A percentile compares a stretch with the other conserved stretches of the same genome.
Evolutionary conservation across 2,888 invertebrate species (phyloP).

Genomic region (Oligia latruncula): DNA sequence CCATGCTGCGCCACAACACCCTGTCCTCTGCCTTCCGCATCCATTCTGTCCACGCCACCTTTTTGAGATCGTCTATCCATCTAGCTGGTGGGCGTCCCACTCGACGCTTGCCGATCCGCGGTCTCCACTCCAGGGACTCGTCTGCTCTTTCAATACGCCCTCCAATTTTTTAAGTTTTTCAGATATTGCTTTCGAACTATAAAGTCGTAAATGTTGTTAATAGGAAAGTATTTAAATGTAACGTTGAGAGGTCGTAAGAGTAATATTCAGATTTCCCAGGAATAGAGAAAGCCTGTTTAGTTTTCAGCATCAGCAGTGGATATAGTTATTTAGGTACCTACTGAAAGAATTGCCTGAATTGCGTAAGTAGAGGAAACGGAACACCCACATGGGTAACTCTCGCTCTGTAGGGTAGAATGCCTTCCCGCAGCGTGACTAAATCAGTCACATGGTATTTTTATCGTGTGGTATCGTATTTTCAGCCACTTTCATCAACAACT

Average conservation of each 20-base stretch:
- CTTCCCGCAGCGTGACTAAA: not conserved
- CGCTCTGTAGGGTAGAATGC: not conserved
- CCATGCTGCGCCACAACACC: too few relatives aligned
- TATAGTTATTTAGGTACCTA: not conserved
- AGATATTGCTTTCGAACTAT: not conserved
- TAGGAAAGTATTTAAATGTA: not conserved
- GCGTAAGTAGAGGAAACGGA: not conserved
- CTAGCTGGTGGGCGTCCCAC: too few relatives aligned
- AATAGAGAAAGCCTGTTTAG: not conserved
- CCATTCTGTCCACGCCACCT: too few relatives aligned
- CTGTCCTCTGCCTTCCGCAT: too few relatives aligned
- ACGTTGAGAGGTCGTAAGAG: not conserved
- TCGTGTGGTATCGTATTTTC: not conserved
- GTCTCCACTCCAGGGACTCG: too few relatives aligned
- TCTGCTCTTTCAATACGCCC: not conserved
- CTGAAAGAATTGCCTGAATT: not conserved
- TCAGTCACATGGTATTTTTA: not conserved
- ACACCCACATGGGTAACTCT: not conserved
- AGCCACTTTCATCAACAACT: constrained; percentile 6
- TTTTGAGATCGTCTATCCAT: too few relatives aligned
- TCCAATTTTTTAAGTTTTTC: too few relatives aligned
- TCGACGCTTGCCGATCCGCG: too few relatives aligned
- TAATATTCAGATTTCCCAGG: not conserved
- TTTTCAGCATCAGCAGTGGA: not conserved
- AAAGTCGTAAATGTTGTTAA: not conserved